Evolutionary conservation across 2,888 invertebrate species (phyloP), one percentile per base, ranked within the genome.

Genomic region (Diploptera punctata): DNA sequence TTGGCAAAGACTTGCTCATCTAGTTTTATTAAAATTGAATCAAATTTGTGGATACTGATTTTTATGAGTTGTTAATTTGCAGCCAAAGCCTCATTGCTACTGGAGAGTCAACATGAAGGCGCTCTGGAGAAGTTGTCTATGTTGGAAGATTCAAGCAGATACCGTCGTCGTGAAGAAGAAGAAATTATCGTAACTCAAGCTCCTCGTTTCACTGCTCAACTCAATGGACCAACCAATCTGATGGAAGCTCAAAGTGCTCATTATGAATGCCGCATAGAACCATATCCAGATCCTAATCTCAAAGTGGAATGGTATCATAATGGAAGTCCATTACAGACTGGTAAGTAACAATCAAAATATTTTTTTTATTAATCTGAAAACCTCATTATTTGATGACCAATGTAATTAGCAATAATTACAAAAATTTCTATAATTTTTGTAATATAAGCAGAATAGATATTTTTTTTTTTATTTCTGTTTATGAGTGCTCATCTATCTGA

Each of bases 261-360:
- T 82, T 95, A 95, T 80, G 97, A 97, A 84, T 95, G 95, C 80
- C 90, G 96, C 68, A 93, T 97, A 80, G 96, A 96, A 81, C 97
- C 97, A 16, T 95, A 95, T 80, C 95, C 95, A 1, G 96, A 97
- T 84, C 88, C 94, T 4, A 91, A 91, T 76, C 89, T 97, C 81
- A 93, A 94, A 80, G 93, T 96, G 0, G 95, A 95, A 83, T 97
- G 96, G 96, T 92, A 94, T 85, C 95, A 95, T 80, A 96, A 98
- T 82, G 96, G 94, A 62, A 91, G 95, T 82, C 94, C 96, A 57
- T 84, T 96, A 65, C 91, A 91, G 79, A 93, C 92, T 75, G 95
- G 95, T 71, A 77, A 76, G 75, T 54, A 49, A 49, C n/a, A 10
- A 49, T 33, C 33, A n/a, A n/a, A n/a, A n/a, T n/a, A n/a, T n/a